Evolutionary conservation across 2,797 vertebrate genomes (phyloP).

Genomic region (Aulostomus chinensis): DNA sequence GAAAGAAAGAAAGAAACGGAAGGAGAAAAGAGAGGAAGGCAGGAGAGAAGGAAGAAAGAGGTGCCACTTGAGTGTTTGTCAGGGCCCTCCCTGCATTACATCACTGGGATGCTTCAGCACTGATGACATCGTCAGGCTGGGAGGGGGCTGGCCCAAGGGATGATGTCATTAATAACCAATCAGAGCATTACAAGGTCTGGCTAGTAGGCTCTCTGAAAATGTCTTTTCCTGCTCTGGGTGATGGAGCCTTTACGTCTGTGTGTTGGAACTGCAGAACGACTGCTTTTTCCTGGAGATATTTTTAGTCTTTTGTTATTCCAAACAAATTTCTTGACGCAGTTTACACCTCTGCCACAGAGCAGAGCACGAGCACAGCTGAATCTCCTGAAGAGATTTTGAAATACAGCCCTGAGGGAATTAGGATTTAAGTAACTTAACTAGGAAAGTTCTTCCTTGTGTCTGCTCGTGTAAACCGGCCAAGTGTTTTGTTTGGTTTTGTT

Average conservation of each 20-base stretch:
- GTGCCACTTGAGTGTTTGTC: conserved; percentile 44
- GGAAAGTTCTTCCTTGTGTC: too few relatives aligned
- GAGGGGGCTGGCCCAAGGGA: conserved; percentile 47
- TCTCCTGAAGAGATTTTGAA: too few relatives aligned
- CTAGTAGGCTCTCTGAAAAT: conserved; percentile 47
- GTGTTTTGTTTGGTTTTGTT: too few relatives aligned
- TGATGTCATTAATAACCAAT: conserved; percentile 81
- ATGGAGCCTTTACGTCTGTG: conserved; percentile 24
- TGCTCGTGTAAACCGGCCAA: too few relatives aligned
- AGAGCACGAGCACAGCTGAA: too few relatives aligned
- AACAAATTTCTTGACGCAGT: conserved; percentile 38
- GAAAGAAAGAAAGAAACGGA: conserved; percentile 5
- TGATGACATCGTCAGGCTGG: conserved; percentile 73
- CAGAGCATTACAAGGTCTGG: conserved; percentile 37
- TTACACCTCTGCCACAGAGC: conserved; percentile 17
- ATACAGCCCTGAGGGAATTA: too few relatives aligned
- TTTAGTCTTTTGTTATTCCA: conserved; percentile 53
- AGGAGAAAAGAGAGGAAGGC: conserved; percentile 27
- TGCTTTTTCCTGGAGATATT: conserved; percentile 46
- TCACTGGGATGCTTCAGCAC: conserved; percentile 78
- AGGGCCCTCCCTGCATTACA: conserved; percentile 74
- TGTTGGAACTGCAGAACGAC: too few relatives aligned
- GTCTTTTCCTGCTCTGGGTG: conserved; percentile 40
- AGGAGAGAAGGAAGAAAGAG: conserved; percentile 12
- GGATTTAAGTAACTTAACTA: too few relatives aligned